Percentiles rank a stretch among this genome's conserved stretches.
These are phyloP conservation scores for Hafferia zeledoni DNA, from an alignment of 2,797 vertebrate species.

Conservation along the genomic window DNA sequence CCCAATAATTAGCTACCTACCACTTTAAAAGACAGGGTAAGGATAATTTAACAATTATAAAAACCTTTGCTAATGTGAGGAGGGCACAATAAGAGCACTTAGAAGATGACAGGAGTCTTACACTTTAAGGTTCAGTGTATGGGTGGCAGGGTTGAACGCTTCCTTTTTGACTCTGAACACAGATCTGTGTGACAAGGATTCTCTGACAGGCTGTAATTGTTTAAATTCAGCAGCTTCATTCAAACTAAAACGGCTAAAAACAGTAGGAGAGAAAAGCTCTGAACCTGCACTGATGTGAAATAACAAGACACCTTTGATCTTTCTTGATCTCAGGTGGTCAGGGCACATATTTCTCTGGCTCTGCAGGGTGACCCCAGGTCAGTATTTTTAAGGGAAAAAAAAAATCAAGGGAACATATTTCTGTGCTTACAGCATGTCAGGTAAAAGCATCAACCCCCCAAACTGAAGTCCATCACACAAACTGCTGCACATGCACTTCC, in stretches of 20 bases:
- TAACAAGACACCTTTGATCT: neutral
- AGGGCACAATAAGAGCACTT: slow-evolving; percentile 44
- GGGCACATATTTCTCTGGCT: neutral
- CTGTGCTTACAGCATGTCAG: neutral
- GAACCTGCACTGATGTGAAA: neutral
- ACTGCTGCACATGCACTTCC: neutral
- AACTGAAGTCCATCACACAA: neutral
- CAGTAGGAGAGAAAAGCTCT: neutral
- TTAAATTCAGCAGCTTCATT: slow-evolving; percentile 43
- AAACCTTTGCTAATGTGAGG: neutral
- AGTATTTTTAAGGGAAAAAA: neutral
- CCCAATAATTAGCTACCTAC: neutral
- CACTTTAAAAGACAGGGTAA: neutral
- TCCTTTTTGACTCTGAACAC: neutral
- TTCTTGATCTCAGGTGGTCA: neutral
- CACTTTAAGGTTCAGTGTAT: neutral
- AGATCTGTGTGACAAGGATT: neutral
- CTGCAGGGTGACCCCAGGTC: neutral
- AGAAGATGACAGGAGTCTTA: neutral
- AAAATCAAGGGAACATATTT: neutral
- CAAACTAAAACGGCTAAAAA: slow-evolving; percentile 29
- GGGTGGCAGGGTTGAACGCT: neutral
- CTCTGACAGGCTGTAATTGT: slow-evolving; percentile 35
- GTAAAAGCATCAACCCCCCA: neutral
- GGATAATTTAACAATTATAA: neutral